phyloP scores from a whole-genome alignment of 2,113 vertebrate species.

The Hyaena hyaena region DNA sequence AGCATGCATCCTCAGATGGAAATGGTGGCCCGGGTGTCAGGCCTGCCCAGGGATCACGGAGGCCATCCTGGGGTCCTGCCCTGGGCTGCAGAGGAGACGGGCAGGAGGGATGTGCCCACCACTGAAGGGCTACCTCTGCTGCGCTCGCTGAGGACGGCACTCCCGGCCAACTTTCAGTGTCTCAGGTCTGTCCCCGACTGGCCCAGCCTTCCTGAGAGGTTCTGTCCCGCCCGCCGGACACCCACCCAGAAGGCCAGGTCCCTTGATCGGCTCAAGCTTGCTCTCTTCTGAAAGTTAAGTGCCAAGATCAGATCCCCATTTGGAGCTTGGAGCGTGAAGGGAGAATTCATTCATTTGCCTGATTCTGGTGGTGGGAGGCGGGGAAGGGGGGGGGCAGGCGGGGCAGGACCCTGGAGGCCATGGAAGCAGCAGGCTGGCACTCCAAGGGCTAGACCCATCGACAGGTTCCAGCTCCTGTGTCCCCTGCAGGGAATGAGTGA shows the following conservation, averaged over 20 bases:
- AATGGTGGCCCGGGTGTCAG: background rate
- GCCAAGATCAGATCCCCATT: background rate
- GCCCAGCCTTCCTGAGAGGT: background rate
- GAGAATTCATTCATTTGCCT: background rate
- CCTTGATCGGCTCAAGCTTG: background rate
- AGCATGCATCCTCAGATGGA: background rate
- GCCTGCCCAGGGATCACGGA: background rate
- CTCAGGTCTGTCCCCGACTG: background rate
- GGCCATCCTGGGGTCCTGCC: background rate
- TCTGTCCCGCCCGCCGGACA: background rate
- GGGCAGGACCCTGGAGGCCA: background rate
- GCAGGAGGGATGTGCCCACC: background rate
- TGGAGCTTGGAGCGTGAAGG: background rate
- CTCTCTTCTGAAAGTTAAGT: background rate
- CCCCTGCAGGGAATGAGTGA: background rate
- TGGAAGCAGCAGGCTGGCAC: background rate
- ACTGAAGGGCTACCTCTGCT: accelerated
- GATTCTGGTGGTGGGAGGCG: background rate
- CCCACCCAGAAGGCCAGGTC: background rate
- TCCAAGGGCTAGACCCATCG: background rate
- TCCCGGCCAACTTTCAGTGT: background rate
- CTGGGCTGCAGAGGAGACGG: background rate
- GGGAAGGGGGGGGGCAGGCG: background rate
- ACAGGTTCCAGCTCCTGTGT: background rate
- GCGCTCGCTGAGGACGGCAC: background rate